These are phyloP conservation scores for Zosterops pallidus DNA, from an alignment of 2,113 vertebrate species.

Conservation along the genomic window DNA sequence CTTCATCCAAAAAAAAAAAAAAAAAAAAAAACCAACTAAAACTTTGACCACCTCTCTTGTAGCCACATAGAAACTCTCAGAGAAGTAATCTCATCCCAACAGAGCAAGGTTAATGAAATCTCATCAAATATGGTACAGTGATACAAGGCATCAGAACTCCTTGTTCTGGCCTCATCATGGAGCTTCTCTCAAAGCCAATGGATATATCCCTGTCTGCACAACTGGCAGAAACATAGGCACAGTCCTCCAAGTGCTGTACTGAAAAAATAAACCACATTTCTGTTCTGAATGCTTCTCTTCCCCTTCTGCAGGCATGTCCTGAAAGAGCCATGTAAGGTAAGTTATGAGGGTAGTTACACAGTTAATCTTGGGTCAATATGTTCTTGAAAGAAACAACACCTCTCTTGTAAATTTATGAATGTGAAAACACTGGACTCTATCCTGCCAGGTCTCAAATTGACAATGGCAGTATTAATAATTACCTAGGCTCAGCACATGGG, in stretches of 20 bases:
- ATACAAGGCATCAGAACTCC: background rate
- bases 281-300: background rate
- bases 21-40: background rate
- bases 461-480: background rate
- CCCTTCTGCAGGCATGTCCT: background rate
- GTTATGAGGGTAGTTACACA: background rate
- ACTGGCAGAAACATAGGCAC: background rate
- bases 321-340: background rate
- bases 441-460: background rate
- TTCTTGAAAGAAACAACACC: slow-evolving; percentile 5
- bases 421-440: background rate
- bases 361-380: background rate
- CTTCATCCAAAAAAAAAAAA: background rate
- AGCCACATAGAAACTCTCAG: background rate
- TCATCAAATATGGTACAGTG: background rate
- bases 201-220: background rate
- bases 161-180: background rate
- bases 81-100: background rate
- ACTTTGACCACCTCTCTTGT: background rate
- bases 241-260: background rate
- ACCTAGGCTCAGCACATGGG: background rate
- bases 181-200: background rate
- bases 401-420: background rate
- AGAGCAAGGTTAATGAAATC: background rate
- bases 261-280: background rate